A percentile compares a stretch with the other conserved stretches of the same genome.
These are phyloP conservation scores for Halcyon chelicuti DNA, from an alignment of 2,797 vertebrate species.

Conservation along the genomic window DNA sequence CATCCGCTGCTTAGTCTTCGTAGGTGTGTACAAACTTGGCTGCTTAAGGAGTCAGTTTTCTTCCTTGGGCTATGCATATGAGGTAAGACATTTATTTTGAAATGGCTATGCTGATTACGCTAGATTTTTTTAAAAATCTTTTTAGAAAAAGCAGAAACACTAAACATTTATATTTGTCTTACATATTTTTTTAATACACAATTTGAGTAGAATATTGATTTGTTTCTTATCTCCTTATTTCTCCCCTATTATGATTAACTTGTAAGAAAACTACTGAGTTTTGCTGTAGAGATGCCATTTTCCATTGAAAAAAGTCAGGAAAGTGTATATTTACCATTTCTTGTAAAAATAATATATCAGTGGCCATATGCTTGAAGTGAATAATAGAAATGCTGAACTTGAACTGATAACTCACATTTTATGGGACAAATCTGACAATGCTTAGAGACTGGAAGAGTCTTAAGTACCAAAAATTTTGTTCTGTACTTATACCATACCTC, in stretches of 20 bases:
- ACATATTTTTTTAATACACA: neutral
- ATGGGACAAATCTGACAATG: neutral
- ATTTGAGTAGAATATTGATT: neutral
- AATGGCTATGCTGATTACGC: neutral
- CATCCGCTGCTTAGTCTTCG: constrained; percentile 81
- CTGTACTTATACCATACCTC: neutral
- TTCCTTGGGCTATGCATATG: constrained; percentile 70
- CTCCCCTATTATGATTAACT: neutral
- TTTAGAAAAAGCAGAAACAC: neutral
- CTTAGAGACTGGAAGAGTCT: neutral
- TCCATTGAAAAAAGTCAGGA: neutral
- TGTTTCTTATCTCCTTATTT: neutral
- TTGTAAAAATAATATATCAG: neutral
- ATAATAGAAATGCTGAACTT: neutral
- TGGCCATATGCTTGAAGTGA: neutral
- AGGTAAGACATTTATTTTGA: constrained; percentile 80
- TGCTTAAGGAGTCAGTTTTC: constrained; percentile 75
- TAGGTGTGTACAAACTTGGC: constrained; percentile 72
- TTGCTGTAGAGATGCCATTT: neutral
- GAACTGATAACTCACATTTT: neutral
- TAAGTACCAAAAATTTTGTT: neutral
- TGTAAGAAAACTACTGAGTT: neutral
- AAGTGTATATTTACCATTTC: neutral
- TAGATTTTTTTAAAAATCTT: neutral
- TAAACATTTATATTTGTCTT: neutral